Percentiles rank a stretch among this genome's conserved stretches.
phyloP scores from a whole-genome alignment of 2,113 vertebrate genomes.

The Vireo altiloquus region DNA sequence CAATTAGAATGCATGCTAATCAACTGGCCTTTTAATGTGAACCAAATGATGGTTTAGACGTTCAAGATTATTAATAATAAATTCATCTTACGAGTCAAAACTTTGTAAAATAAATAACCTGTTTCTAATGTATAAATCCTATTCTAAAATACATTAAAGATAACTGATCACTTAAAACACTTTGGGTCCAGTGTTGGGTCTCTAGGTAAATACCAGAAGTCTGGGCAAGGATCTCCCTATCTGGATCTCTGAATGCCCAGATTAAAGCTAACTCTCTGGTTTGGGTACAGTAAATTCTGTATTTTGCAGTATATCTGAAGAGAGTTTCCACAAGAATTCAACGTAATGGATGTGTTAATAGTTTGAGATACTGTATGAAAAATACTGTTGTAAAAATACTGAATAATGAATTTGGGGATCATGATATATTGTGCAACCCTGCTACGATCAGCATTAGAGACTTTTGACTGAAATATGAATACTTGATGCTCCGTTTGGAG shows the following conservation, averaged over 20 bases:
- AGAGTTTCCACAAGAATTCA: neutral
- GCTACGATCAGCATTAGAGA: conserved; percentile 42
- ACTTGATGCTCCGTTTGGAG: conserved; percentile 19
- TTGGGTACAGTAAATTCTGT: conserved; percentile 8
- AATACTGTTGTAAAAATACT: conserved; percentile 34
- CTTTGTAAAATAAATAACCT: conserved; percentile 63
- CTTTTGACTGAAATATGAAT: conserved; percentile 58
- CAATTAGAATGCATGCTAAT: conserved; percentile 51
- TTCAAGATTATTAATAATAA: conserved; percentile 41
- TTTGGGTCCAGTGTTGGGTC: conserved; percentile 45
- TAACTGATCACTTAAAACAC: conserved; percentile 4
- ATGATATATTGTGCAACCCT: neutral
- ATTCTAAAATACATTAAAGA: conserved; percentile 50
- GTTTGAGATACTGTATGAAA: conserved; percentile 13
- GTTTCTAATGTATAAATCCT: conserved; percentile 54
- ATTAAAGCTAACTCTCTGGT: conserved; percentile 59
- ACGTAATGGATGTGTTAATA: neutral
- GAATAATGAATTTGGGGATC: neutral
- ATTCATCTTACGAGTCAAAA: conserved; percentile 35
- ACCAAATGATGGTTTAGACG: conserved; percentile 34
- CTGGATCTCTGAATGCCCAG: conserved; percentile 16
- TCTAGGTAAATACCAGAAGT: conserved; percentile 19
- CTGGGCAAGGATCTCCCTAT: conserved; percentile 7
- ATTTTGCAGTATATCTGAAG: neutral
- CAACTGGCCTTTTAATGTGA: conserved; percentile 4